Conservation (phyloP, 2,797 vertebrate species). For the Anniella stebbinsi region DNA sequence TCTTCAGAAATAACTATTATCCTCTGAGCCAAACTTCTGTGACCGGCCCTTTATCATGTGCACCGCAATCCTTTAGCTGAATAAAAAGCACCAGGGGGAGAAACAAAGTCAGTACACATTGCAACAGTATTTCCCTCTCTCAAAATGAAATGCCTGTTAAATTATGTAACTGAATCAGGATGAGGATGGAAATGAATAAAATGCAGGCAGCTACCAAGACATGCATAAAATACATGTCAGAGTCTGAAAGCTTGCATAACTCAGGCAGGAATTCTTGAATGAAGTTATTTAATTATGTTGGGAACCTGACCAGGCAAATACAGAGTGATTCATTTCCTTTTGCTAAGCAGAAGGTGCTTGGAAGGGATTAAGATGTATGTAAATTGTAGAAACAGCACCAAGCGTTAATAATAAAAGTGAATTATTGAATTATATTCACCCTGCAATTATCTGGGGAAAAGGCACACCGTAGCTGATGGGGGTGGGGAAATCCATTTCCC, state of each 20-base stretch:
- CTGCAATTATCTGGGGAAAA: not conserved
- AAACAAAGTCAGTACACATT: slow-evolving; percentile 48
- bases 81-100: slow-evolving; percentile 12
- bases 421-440: not conserved
- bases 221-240: slow-evolving; percentile 66
- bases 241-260: slow-evolving; percentile 54
- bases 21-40: not conserved
- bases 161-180: slow-evolving; percentile 16
- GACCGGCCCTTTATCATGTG: slow-evolving; percentile 14
- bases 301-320: slow-evolving; percentile 54
- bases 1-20: not conserved
- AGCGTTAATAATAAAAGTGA: slow-evolving; percentile 44
- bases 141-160: slow-evolving; percentile 66
- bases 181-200: slow-evolving; percentile 57
- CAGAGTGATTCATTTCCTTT: slow-evolving; percentile 54
- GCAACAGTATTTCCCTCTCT: slow-evolving; percentile 37
- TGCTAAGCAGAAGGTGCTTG: slow-evolving; percentile 39
- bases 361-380: slow-evolving; percentile 20
- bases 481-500: too few species aligned
- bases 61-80: slow-evolving; percentile 52
- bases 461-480: not conserved
- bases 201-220: slow-evolving; percentile 50
- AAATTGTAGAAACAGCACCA: slow-evolving; percentile 30
- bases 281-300: slow-evolving; percentile 57
- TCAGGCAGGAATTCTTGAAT: slow-evolving; percentile 55